Evolutionary conservation across 2,113 vertebrate genomes (phyloP).

Genomic region (Brachyhypopomus occidentalis): DNA sequence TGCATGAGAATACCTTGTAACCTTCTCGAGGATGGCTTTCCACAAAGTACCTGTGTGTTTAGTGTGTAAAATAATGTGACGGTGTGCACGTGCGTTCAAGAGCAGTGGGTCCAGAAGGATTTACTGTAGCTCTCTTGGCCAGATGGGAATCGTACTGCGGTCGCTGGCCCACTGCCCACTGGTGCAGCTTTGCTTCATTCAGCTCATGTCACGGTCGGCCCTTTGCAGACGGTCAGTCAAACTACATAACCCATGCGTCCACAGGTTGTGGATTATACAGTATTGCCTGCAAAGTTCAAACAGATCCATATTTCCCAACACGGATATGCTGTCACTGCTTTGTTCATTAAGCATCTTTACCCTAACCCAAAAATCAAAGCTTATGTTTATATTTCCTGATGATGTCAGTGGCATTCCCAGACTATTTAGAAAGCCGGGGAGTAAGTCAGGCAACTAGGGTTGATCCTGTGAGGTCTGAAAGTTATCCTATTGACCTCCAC

Average conservation of each 20-base stretch:
- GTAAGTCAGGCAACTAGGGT: neutral
- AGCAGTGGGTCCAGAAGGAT: slow-evolving; percentile 40
- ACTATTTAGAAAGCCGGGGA: neutral
- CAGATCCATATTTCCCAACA: neutral
- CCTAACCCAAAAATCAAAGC: neutral
- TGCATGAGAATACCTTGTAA: slow-evolving; percentile 40
- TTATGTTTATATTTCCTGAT: neutral
- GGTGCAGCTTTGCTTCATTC: slow-evolving; percentile 28
- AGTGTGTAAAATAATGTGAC: slow-evolving; percentile 30
- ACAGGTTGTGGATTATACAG: neutral
- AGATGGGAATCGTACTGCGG: slow-evolving; percentile 41
- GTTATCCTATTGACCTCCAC: slow-evolving; percentile 21
- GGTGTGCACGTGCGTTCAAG: slow-evolving; percentile 14
- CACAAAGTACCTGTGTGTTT: slow-evolving; percentile 31
- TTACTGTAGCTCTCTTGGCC: slow-evolving; percentile 34
- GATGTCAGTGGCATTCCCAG: neutral
- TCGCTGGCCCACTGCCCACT: slow-evolving; percentile 46
- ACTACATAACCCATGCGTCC: neutral
- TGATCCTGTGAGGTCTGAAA: slow-evolving; percentile 19
- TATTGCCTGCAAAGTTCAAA: neutral
- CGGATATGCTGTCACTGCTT: neutral
- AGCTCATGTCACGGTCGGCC: slow-evolving; percentile 23
- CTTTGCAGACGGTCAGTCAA: slow-evolving; percentile 8
- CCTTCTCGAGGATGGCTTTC: slow-evolving; percentile 35
- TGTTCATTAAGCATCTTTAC: neutral